Conservation (phyloP, 1,140 invertebrate genomes). For the Frieseomelitta varia region DNA sequence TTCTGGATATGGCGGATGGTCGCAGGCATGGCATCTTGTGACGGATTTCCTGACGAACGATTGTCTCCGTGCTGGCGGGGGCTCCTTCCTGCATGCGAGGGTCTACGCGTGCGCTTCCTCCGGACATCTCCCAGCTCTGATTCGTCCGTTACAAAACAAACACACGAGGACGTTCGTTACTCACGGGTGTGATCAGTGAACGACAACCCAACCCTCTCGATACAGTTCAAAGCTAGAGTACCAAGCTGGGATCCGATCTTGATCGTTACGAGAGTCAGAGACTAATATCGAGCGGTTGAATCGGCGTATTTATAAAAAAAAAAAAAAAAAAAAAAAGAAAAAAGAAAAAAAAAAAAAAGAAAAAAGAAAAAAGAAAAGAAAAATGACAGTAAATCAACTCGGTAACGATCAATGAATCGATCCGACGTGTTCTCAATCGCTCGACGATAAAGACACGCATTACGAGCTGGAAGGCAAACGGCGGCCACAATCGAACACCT, state of each 20-base stretch:
- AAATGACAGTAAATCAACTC: too few relatives aligned
- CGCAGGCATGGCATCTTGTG: conserved; percentile 40
- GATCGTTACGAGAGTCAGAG: conserved; percentile 13
- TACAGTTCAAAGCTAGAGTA: conserved; percentile 5
- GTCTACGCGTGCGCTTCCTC: conserved; percentile 79
- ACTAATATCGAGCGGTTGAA: not conserved
- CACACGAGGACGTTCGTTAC: conserved; percentile 69
- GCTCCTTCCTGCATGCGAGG: conserved; percentile 78
- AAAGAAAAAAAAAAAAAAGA: not conserved
- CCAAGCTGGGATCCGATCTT: not conserved
- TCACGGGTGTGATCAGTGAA: conserved; percentile 51
- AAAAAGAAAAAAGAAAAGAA: not conserved
- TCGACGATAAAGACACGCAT: conserved; percentile 20
- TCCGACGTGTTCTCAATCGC: conserved; percentile 5
- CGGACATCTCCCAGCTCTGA: conserved; percentile 80
- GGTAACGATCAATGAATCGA: conserved; percentile 35
- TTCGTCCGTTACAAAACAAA: conserved; percentile 72
- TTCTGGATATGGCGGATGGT: conserved; percentile 41
- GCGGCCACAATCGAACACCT: conserved; percentile 30
- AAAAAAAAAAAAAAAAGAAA: not conserved
- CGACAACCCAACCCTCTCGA: conserved; percentile 30
- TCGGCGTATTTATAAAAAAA: not conserved
- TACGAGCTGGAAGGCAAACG: conserved; percentile 45
- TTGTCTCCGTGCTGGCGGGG: conserved; percentile 73
- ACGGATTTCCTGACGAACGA: conserved; percentile 54